A percentile compares a stretch with the other conserved stretches of the same genome.
phyloP scores from a whole-genome alignment of 2,797 vertebrate species.

The Caiman crocodilus region DNA sequence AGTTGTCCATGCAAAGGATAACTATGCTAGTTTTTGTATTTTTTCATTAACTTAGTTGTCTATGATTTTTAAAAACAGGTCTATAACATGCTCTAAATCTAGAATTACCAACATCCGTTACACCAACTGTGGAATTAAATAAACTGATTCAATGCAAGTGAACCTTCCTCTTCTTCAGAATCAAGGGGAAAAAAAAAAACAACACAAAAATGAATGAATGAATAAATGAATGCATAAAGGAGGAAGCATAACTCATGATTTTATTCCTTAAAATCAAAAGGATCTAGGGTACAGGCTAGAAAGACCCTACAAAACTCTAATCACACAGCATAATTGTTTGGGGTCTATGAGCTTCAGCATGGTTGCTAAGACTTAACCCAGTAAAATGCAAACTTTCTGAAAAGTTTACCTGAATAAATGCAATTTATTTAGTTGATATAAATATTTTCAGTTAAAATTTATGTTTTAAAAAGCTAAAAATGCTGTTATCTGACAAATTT shows the following conservation, averaged over 20 bases:
- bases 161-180: not conserved
- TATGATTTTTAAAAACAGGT: not conserved
- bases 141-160: constrained; percentile 12
- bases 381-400: constrained; percentile 24
- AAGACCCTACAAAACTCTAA: not conserved
- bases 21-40: not conserved
- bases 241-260: constrained; percentile 11
- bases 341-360: not conserved
- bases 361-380: not conserved
- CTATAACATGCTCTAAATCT: not conserved
- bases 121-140: not conserved
- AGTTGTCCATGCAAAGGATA: not conserved
- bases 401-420: not conserved
- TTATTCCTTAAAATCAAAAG: not conserved
- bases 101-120: not conserved
- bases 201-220: not conserved
- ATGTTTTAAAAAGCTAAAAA: not conserved
- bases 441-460: not conserved
- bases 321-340: not conserved
- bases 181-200: not conserved
- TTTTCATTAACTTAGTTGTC: not conserved
- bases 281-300: not conserved
- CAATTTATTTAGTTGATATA: not conserved
- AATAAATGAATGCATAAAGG: rapidly evolving
- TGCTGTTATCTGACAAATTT: not conserved